These are phyloP conservation scores for Nephila pilipes DNA, from an alignment of 1,140 invertebrate species.

Conservation along the genomic window DNA sequence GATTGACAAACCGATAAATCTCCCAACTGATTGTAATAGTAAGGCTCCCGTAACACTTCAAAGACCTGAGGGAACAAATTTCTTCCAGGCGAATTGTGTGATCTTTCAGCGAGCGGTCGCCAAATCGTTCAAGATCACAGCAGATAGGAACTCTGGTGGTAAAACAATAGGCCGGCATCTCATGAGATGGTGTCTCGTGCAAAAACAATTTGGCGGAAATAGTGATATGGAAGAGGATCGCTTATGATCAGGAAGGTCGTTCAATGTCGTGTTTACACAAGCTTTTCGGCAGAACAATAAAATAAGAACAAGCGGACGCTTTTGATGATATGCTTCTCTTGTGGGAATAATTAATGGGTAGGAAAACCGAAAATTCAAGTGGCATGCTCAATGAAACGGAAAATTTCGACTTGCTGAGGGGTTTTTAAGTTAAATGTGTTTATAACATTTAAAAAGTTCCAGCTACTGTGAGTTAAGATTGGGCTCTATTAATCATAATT, in stretches of 20 bases:
- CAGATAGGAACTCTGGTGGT: neutral
- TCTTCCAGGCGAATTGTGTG: conserved; percentile 14
- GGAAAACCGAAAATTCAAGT: neutral
- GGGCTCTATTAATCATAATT: neutral
- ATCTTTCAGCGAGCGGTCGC: conserved; percentile 11
- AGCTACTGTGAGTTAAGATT: neutral
- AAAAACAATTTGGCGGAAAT: conserved; percentile 33
- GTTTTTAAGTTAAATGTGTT: conserved; percentile 47
- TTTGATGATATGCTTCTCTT: conserved; percentile 32
- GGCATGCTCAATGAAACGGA: conserved; percentile 30
- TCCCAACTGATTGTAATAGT: conserved; percentile 51
- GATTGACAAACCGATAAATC: conserved; percentile 64
- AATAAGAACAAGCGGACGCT: conserved; percentile 9
- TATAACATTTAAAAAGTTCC: conserved; percentile 11
- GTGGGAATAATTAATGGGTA: conserved; percentile 31
- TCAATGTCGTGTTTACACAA: conserved; percentile 53
- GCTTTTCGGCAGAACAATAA: conserved; percentile 46
- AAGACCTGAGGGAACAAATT: conserved; percentile 49
- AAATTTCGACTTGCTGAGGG: neutral
- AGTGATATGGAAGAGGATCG: neutral
- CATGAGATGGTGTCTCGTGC: conserved; percentile 21
- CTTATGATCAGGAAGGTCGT: conserved; percentile 41
- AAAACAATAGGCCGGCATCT: conserved; percentile 11
- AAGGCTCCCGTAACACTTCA: conserved; percentile 35
- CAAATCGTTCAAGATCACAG: neutral